Evolutionary conservation across 2,888 invertebrate genomes (phyloP).

Genomic region (Arge pagana): DNA sequence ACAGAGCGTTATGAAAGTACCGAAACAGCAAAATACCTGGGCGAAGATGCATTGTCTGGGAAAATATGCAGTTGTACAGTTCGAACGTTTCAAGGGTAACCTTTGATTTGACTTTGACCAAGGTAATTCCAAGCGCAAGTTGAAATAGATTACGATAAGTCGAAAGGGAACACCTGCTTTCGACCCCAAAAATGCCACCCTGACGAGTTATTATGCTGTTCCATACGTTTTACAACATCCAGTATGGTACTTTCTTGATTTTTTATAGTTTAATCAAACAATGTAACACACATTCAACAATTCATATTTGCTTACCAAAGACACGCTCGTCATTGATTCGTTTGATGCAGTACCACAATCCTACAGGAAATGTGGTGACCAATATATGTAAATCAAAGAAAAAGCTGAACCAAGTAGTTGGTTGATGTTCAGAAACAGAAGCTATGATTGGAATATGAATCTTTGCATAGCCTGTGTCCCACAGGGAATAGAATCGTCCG

Average conservation of each 20-base stretch:
- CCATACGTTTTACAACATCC: no score
- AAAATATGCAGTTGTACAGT: no score
- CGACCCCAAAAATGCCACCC: background rate
- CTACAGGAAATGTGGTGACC: constrained; percentile 96
- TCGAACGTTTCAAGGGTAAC: no score
- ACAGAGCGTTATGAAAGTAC: constrained; percentile 16
- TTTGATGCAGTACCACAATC: constrained; percentile 98
- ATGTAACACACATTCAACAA: constrained; percentile 12
- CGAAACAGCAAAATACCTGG: background rate
- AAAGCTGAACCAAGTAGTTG: constrained; percentile 99
- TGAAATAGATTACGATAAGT: no score
- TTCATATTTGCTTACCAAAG: constrained; percentile 73
- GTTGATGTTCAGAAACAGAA: constrained; percentile 99
- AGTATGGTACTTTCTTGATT: no score
- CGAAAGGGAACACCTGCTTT: background rate
- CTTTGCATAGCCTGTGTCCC: constrained; percentile 99
- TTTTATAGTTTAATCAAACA: no score
- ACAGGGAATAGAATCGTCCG: constrained; percentile 92
- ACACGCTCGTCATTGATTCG: constrained; percentile 96
- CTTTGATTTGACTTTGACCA: no score
- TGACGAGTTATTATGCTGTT: background rate
- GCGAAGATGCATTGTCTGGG: no score
- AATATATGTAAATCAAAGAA: constrained; percentile 98
- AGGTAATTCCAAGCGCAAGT: no score
- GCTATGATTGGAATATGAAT: constrained; percentile 99